Evolutionary conservation across 1,140 invertebrate species (phyloP), one percentile per base, ranked within the genome.

Genomic region (Lepidostoma basale): DNA sequence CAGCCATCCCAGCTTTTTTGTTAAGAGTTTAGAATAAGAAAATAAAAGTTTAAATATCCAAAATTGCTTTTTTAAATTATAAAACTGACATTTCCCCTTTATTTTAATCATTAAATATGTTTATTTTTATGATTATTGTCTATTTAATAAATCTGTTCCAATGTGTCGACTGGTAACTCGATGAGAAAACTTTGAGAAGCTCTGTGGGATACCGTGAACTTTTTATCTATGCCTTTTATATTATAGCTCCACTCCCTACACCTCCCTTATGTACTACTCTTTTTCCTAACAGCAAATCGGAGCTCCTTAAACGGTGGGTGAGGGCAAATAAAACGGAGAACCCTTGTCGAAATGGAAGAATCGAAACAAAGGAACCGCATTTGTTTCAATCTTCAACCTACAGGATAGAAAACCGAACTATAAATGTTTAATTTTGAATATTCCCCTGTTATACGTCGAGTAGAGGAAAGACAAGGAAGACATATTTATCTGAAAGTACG

Each of bases 171-270:
- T n/a, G n/a, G n/a, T n/a, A n/a, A n/a, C n/a, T n/a, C n/a, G n/a
- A n/a, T n/a, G n/a, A n/a, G n/a, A n/a, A 6, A 36, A 28, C 4
- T 54, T 33, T 56, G 52, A 56, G 52, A 36, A 36, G 14, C 52
- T 56, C 28, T 56, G 52, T 39, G 33, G 16, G 10, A 56, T 8
- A 10, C 52, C 30, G 52, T 56, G 6, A 56, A 56, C 28, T 18
- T 56, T 56, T 56, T 56, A 33, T 56, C 33, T 56, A 14, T 47
- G 3, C 52, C 52, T 56, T 56, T 56, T 56, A 22, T 36, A 16
- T n/a, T 33, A 33, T 22, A 20, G 16, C 23, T 18, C 22, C 16
- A 30, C 52, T 22, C 36, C 22, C 12, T 36, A 8, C 36, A 36
- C 30, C 52, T 56, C 52, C 22, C 2, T 18, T 30, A 33, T 56